Conservation (phyloP, 2,888 invertebrate species). For the Drosophila dives region DNA sequence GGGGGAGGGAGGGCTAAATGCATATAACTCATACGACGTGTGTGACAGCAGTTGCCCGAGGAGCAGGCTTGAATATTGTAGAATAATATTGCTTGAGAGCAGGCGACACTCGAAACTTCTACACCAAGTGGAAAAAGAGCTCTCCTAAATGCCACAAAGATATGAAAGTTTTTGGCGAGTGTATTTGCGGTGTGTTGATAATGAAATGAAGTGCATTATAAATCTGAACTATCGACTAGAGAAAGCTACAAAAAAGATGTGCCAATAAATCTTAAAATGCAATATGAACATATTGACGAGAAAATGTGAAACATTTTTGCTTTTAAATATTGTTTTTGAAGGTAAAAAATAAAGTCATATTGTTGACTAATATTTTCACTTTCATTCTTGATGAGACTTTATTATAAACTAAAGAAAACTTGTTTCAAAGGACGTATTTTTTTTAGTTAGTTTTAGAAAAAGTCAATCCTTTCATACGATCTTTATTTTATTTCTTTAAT, state of each 20-base stretch:
- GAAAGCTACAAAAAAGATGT: slow-evolving; percentile 2
- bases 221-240: slow-evolving; percentile 1
- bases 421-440: too few relatives aligned
- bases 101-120: slow-evolving; percentile 37
- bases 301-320: neutral
- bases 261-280: slow-evolving; percentile 10
- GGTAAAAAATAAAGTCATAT: too few relatives aligned
- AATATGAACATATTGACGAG: neutral
- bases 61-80: slow-evolving; percentile 21
- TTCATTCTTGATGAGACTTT: too few relatives aligned
- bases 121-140: neutral
- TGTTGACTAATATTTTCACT: too few relatives aligned
- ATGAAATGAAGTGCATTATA: slow-evolving; percentile 46
- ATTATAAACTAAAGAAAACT: too few relatives aligned
- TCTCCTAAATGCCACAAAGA: slow-evolving; percentile 35
- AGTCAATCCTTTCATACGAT: too few relatives aligned
- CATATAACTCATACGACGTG: slow-evolving; percentile 68
- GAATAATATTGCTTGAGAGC: slow-evolving; percentile 1
- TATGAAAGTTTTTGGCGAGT: slow-evolving; percentile 35
- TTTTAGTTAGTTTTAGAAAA: too few relatives aligned
- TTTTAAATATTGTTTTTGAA: too few relatives aligned
- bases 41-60: slow-evolving; percentile 59
- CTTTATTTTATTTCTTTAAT: too few relatives aligned
- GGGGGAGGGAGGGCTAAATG: slow-evolving; percentile 20
- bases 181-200: slow-evolving; percentile 31